Conservation (phyloP, 2,888 invertebrate genomes). For the Drosophila parthenogenetica region DNA sequence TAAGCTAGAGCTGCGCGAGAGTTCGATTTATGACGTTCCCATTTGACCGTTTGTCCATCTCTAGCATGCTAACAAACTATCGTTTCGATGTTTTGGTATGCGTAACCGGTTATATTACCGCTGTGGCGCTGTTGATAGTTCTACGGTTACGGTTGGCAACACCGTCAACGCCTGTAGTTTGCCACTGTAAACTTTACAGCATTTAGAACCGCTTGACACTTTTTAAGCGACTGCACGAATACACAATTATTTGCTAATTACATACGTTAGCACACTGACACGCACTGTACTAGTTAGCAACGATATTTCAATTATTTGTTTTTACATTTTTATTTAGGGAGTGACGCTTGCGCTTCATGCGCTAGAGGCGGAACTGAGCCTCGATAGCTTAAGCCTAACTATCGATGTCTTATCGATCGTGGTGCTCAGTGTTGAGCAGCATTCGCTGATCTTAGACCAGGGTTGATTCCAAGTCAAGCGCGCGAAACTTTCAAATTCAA, state of each 20-base stretch:
- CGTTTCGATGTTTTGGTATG: constrained; percentile 55
- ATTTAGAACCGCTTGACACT: constrained; percentile 8
- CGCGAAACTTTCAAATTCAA: background rate
- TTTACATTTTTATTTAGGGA: constrained; percentile 57
- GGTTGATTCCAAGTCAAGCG: constrained; percentile 37
- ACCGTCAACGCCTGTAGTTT: constrained; percentile 29
- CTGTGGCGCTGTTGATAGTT: constrained; percentile 24
- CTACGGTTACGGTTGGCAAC: constrained; percentile 40
- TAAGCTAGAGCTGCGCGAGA: constrained; percentile 36
- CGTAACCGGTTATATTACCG: constrained; percentile 60
- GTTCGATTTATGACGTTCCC: constrained; percentile 50
- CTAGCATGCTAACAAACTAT: constrained; percentile 57
- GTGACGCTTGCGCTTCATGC: constrained; percentile 58
- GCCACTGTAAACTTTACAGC: constrained; percentile 29
- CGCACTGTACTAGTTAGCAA: constrained; percentile 38
- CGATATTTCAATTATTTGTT: constrained; percentile 38
- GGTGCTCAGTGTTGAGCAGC: constrained; percentile 26
- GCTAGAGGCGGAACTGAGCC: constrained; percentile 37
- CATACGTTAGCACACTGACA: constrained; percentile 57
- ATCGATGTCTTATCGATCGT: constrained; percentile 41
- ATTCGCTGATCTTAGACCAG: constrained; percentile 22
- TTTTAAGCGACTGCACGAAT: constrained; percentile 8
- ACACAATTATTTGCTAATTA: constrained; percentile 27
- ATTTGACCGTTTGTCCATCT: constrained; percentile 35
- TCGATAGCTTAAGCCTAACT: constrained; percentile 46